Base-by-base conservation (phyloP, 2,113 vertebrate species). In the Monopterus albus region DNA sequence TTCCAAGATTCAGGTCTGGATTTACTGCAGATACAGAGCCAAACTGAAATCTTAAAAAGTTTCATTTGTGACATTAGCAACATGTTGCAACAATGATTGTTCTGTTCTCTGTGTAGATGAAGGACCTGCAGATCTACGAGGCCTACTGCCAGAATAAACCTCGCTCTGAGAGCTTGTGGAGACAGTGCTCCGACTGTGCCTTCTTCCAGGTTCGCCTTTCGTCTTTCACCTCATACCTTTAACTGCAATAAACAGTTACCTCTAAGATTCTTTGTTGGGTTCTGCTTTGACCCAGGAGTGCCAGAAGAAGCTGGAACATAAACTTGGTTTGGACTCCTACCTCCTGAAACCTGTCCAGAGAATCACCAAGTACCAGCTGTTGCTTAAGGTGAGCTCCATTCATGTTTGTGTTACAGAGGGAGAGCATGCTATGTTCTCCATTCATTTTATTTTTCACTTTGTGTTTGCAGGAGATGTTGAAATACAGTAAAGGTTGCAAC, bases 61-160 rank as follows among this genome's bases (percentile, higher is more conserved):
- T n/a, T n/a, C n/a, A n/a, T n/a, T n/a, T n/a, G n/a, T n/a, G n/a
- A n/a, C n/a, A n/a, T n/a, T n/a, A n/a, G n/a, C n/a, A 26, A 26
- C 13, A 21, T 59, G n/a, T n/a, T n/a, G n/a, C n/a, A 23, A 18
- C 33, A 42, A 46, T 29, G 2, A 2, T 21, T 2, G 62, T 23
- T 23, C 29, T 56, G 11, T 59, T 75, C 65, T 60, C 28, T n/a
- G 0, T 60, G 72, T 68, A 99, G 98, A 98, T 97, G 97, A 94
- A 95, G 75, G 97, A 99, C 72, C 96, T 99, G 78, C 96, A 98
- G 93, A 96, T 99, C 85, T 99, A 99, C 58, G 97, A 99, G 89
- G 96, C 95, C 72, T 99, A 99, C 84, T 99, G 98, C 84, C 98
- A 99, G 91, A 99, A 99, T 79, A 99, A 99, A 84, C 98, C 97